These are phyloP conservation scores for Gerris lacustris DNA, from an alignment of 2,888 invertebrate species.

Conservation along the genomic window DNA sequence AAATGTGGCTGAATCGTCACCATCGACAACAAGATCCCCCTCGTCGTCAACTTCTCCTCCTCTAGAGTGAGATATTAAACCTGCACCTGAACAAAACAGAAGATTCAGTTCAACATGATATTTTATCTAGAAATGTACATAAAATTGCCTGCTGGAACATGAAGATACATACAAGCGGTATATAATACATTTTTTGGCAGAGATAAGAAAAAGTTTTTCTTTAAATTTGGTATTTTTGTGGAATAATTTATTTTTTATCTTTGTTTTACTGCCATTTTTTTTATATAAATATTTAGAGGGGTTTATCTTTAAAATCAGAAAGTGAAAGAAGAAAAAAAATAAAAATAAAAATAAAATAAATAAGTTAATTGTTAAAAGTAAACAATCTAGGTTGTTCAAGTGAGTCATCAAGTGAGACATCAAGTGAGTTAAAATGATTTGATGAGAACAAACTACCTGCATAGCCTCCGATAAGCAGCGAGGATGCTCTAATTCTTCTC, in stretches of 20 bases:
- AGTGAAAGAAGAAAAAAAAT: too few species aligned
- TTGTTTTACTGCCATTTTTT: too few species aligned
- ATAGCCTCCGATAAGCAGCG: constrained; percentile 54
- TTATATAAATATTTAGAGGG: too few species aligned
- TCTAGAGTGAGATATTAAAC: constrained; percentile 37
- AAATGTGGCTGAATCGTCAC: constrained; percentile 69
- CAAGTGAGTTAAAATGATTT: not conserved
- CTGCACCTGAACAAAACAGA: constrained; percentile 34
- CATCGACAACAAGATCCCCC: constrained; percentile 69
- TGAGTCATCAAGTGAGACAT: not conserved
- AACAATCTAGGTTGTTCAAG: not conserved
- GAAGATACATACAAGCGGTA: too few species aligned
- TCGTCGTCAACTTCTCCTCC: constrained; percentile 39
- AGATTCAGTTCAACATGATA: constrained; percentile 8
- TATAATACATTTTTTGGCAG: too few species aligned
- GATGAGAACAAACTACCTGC: constrained; percentile 37
- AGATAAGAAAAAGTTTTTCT: too few species aligned
- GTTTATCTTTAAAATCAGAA: too few species aligned
- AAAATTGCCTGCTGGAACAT: not conserved
- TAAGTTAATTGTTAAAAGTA: too few species aligned
- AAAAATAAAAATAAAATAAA: too few species aligned
- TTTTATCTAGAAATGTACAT: not conserved
- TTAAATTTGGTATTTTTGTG: too few species aligned
- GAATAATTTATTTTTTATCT: too few species aligned
- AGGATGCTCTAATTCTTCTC: constrained; percentile 46